Evolutionary conservation across 2,797 vertebrate species (phyloP), one percentile per base, ranked within the genome.

Genomic region (Hirundo rustica): DNA sequence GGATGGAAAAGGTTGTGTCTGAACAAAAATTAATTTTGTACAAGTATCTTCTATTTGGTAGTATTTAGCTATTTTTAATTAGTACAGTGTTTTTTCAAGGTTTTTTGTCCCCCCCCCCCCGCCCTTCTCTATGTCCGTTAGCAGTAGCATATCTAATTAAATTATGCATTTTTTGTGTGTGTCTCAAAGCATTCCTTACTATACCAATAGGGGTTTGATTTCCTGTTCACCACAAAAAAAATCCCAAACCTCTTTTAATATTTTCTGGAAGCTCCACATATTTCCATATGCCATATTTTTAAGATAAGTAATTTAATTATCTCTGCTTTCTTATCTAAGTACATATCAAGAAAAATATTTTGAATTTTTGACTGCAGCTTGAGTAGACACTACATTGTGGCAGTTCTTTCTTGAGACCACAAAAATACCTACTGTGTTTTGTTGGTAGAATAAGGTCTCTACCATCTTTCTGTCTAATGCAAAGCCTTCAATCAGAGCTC

Each of bases 121-220:
- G n/a, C n/a, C n/a, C 23, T 76, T 64, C 36, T n/a, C 7, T 89
- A 25, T 70, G 51, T 93, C 67, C 92, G 44, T 62, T 88, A 90
- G 32, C 38, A 91, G n/a, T 72, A 90, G 23, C 48, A 75, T 81
- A 66, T 67, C 82, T 96, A 96, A 97, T 97, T 92, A 93, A 96
- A 97, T 96, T 94, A 93, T 74, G 25, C 21, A 61, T 70, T 85
- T 83, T 95, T 76, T 95, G 18, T 42, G 16, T 85, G 13, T 67
- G 14, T 96, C 97, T 97, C 86, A 97, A 97, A 95, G 79, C 67
- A 95, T 96, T 97, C 88, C 83, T 91, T 77, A 87, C 47, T 75
- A 76, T 88, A 92, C 94, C 92, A 95, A 34, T 71, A 67, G 13
- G 27, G 42, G 25, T 85, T 85, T 73, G 36, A 94, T 83, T 96